Conservation (phyloP, 2,888 invertebrate species). For the Orchesella flavescens region DNA sequence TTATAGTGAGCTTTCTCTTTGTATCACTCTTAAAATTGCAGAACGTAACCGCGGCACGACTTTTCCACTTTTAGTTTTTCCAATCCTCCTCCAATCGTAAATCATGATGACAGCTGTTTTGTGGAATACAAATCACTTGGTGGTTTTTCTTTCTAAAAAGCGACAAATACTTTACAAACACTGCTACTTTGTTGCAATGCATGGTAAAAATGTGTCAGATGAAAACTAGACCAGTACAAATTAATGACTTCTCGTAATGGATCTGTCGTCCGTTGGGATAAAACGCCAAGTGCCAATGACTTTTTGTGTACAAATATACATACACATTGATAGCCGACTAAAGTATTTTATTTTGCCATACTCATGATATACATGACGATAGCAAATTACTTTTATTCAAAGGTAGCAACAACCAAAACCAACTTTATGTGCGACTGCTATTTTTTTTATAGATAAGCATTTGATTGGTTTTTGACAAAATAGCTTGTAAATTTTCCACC, state of each 20-base stretch:
- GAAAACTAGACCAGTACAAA: slow-evolving; percentile 52
- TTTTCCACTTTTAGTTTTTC: slow-evolving; percentile 18
- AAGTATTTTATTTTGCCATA: too few species aligned
- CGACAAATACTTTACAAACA: slow-evolving; percentile 36
- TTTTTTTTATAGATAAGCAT: too few species aligned
- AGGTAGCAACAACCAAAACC: too few species aligned
- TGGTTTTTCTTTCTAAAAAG: slow-evolving; percentile 51
- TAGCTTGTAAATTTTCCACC: too few species aligned
- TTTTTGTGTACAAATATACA: slow-evolving; percentile 9
- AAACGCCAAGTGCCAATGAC: slow-evolving; percentile 51
- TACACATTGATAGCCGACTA: too few species aligned
- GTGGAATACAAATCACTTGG: slow-evolving; percentile 69
- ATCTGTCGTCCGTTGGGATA: slow-evolving; percentile 42
- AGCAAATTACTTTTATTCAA: too few species aligned
- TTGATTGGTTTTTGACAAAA: too few species aligned
- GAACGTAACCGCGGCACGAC: slow-evolving; percentile 21
- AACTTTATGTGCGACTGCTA: too few species aligned
- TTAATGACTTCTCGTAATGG: slow-evolving; percentile 59
- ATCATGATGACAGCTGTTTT: slow-evolving; percentile 68
- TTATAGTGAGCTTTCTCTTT: too few species aligned
- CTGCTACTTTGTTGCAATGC: slow-evolving; percentile 2
- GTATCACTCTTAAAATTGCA: too few species aligned
- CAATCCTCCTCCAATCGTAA: slow-evolving; percentile 59
- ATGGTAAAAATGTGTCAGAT: slow-evolving; percentile 27
- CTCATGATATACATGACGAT: too few species aligned